Percentiles rank a stretch among this genome's conserved stretches.
phyloP scores from a whole-genome alignment of 2,797 vertebrate species.

The Smutsia temminckii region DNA sequence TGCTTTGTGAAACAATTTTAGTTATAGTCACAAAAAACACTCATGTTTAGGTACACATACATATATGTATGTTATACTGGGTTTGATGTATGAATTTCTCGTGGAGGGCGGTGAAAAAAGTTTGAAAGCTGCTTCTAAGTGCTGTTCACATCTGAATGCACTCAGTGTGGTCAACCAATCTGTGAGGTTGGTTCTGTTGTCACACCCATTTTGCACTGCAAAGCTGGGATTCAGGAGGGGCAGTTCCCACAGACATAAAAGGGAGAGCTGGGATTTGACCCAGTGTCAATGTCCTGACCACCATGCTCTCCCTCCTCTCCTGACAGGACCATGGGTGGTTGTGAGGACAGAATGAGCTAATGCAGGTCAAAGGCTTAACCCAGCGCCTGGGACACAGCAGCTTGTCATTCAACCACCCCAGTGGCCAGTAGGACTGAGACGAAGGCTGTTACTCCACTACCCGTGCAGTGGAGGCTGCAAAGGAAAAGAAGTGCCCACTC shows the following conservation, averaged over 20 bases:
- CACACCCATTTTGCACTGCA: not conserved
- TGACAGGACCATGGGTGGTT: not conserved
- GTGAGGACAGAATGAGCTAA: too few species aligned
- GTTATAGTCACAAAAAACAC: not conserved
- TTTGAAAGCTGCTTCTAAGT: not conserved
- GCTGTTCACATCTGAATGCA: not conserved
- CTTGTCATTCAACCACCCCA: not conserved
- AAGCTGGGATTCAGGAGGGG: not conserved
- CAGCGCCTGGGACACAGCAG: not conserved
- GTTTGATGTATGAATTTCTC: not conserved
- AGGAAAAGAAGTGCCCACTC: not conserved
- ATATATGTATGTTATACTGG: fast-evolving
- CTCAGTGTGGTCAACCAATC: not conserved
- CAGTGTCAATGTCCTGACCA: not conserved
- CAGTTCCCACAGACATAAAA: not conserved
- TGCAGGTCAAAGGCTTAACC: not conserved
- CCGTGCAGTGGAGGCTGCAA: fast-evolving
- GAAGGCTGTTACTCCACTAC: fast-evolving
- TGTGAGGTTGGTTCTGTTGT: not conserved
- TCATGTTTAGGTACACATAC: not conserved
- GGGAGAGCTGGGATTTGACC: not conserved
- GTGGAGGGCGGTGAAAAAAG: not conserved
- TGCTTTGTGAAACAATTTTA: not conserved
- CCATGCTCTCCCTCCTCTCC: not conserved
- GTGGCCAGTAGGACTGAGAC: not conserved